These are phyloP conservation scores for Sciurus vulgaris DNA, from an alignment of 2,797 vertebrate species.

Conservation along the genomic window DNA sequence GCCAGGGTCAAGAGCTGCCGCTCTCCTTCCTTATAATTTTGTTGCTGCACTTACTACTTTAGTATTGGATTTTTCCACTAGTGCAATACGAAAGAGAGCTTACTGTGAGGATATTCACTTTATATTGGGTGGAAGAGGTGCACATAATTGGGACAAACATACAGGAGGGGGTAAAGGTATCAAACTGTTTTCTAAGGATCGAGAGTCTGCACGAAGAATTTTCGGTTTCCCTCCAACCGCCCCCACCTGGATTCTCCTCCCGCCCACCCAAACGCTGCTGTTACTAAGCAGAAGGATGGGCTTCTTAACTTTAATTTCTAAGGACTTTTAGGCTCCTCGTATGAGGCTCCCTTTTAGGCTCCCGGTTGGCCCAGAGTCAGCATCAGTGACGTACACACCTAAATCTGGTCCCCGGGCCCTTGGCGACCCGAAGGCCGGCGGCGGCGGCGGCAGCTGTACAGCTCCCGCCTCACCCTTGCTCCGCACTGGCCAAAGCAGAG, in stretches of 20 bases:
- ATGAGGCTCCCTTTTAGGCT: conserved; percentile 35
- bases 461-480: conserved; percentile 39
- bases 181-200: conserved; percentile 65
- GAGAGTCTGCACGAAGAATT: conserved; percentile 46
- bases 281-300: conserved; percentile 51
- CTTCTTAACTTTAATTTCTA: conserved; percentile 78
- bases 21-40: conserved; percentile 68
- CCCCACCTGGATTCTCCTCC: conserved; percentile 68
- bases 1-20: conserved; percentile 81
- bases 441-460: conserved; percentile 50
- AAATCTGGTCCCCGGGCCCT: conserved; percentile 75
- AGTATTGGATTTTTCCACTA: conserved; percentile 81
- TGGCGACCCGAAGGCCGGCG: conserved; percentile 65
- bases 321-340: conserved; percentile 61
- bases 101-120: conserved; percentile 64
- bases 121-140: conserved; percentile 32
- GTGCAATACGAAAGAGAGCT: conserved; percentile 48
- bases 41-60: conserved; percentile 48
- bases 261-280: conserved; percentile 58
- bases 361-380: conserved; percentile 63
- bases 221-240: conserved; percentile 65
- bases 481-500: not conserved
- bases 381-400: conserved; percentile 77
- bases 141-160: conserved; percentile 10
- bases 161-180: not conserved